phyloP scores from a whole-genome alignment of 2,797 vertebrate species.

The Sphenodon punctatus region DNA sequence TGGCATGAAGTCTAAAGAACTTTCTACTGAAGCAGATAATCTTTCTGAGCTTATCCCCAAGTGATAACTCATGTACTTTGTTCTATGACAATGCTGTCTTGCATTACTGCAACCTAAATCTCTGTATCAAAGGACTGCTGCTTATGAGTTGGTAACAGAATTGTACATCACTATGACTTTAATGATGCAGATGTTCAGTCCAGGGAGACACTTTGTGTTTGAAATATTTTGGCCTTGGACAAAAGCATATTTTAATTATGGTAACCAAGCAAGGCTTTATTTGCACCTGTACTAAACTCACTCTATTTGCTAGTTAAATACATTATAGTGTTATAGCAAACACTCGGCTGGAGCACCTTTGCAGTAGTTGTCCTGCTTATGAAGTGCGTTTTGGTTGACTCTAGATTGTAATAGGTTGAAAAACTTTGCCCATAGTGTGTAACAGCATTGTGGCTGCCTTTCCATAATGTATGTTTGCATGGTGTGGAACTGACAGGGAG shows the following conservation, averaged over 20 bases:
- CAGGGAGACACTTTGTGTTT: too few species aligned
- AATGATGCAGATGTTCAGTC: too few species aligned
- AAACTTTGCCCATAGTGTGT: not conserved
- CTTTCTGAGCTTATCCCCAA: too few species aligned
- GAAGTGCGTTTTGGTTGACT: not conserved
- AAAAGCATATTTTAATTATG: slow-evolving; percentile 12
- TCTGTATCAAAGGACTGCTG: not conserved
- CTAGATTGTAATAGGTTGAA: not conserved
- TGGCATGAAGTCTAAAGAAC: too few species aligned
- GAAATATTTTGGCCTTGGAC: not conserved
- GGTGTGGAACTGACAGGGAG: not conserved
- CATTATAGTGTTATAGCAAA: too few species aligned
- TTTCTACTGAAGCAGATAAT: not conserved
- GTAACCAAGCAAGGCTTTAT: not conserved
- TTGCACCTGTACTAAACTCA: slow-evolving; percentile 3
- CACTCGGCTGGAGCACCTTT: too few species aligned
- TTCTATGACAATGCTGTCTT: not conserved
- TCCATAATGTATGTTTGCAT: not conserved
- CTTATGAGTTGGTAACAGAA: not conserved
- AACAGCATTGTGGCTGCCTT: not conserved
- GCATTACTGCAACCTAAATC: not conserved
- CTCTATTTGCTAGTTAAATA: too few species aligned
- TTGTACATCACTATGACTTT: slow-evolving; percentile 28
- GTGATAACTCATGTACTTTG: too few species aligned
- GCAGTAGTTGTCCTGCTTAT: too few species aligned